Evolutionary conservation across 2,113 vertebrate genomes (phyloP).

Genomic region (Loxodonta africana): DNA sequence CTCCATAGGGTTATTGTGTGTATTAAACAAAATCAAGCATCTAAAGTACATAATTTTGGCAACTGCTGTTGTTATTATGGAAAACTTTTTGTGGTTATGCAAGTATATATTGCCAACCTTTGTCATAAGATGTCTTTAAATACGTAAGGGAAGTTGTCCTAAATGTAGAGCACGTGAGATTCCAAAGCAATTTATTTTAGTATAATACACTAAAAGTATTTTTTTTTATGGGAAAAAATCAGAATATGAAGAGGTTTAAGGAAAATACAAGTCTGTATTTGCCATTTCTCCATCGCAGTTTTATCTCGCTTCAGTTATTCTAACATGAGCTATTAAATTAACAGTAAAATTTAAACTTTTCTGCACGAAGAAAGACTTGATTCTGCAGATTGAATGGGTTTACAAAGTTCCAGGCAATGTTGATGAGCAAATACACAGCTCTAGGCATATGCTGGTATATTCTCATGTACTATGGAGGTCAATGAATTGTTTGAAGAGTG

Average conservation of each 20-base stretch:
- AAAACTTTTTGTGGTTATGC: not conserved
- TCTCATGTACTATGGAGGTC: not conserved
- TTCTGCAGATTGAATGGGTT: not conserved
- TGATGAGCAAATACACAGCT: not conserved
- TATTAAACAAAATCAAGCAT: not conserved
- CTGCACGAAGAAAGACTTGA: not conserved
- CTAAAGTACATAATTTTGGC: not conserved
- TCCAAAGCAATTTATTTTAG: not conserved
- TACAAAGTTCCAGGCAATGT: not conserved
- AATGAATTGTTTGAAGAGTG: not conserved
- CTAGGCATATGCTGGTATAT: not conserved
- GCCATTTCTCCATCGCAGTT: not conserved
- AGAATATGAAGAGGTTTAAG: not conserved
- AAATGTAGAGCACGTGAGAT: not conserved
- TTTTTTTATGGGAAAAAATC: not conserved
- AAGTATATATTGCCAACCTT: not conserved
- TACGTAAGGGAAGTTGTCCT: not conserved
- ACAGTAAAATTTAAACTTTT: not conserved
- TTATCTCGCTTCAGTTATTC: not conserved
- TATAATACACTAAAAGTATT: not conserved
- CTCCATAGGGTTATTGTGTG: not conserved
- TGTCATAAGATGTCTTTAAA: not conserved
- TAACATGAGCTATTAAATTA: constrained; percentile 32
- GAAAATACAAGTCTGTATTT: not conserved
- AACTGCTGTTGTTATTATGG: not conserved